phyloP scores from a whole-genome alignment of 2,888 invertebrate genomes.

The Dicranocentrus wangi region DNA sequence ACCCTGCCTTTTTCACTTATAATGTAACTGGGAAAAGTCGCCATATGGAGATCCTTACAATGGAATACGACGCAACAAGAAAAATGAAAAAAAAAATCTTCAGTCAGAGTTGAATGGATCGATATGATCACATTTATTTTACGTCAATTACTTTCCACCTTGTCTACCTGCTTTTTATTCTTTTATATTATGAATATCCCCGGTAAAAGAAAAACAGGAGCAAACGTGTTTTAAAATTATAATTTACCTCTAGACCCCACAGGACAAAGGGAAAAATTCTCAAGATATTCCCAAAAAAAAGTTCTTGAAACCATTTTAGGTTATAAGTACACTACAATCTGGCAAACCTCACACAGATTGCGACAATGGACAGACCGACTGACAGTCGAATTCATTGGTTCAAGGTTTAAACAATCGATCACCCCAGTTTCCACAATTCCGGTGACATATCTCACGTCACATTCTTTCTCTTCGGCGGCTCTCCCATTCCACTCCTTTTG shows the following conservation, averaged over 20 bases:
- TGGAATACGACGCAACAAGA: background rate
- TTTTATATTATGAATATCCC: background rate
- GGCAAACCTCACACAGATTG: too few relatives aligned
- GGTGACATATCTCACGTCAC: constrained; percentile 55
- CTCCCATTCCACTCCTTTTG: constrained; percentile 21
- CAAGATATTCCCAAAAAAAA: too few relatives aligned
- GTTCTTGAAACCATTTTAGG: constrained; percentile 2
- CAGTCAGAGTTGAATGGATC: background rate
- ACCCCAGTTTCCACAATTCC: constrained; percentile 45
- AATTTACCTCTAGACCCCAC: too few relatives aligned
- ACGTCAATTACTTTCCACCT: background rate
- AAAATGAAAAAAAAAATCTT: background rate
- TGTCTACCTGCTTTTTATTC: background rate
- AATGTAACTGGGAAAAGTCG: background rate
- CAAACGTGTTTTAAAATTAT: too few relatives aligned
- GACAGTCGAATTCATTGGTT: constrained; percentile 54
- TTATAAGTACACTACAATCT: too few relatives aligned
- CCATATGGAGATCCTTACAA: background rate
- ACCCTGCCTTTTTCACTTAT: too few relatives aligned
- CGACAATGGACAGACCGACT: constrained; percentile 34
- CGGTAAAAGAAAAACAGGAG: background rate
- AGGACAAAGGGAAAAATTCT: too few relatives aligned
- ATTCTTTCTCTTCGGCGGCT: constrained; percentile 36
- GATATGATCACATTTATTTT: background rate
- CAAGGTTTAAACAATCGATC: constrained; percentile 51